Percentiles rank a stretch among this genome's conserved stretches.
phyloP scores from a whole-genome alignment of 2,797 vertebrate genomes.

The Hyperoplus lanceolatus region DNA sequence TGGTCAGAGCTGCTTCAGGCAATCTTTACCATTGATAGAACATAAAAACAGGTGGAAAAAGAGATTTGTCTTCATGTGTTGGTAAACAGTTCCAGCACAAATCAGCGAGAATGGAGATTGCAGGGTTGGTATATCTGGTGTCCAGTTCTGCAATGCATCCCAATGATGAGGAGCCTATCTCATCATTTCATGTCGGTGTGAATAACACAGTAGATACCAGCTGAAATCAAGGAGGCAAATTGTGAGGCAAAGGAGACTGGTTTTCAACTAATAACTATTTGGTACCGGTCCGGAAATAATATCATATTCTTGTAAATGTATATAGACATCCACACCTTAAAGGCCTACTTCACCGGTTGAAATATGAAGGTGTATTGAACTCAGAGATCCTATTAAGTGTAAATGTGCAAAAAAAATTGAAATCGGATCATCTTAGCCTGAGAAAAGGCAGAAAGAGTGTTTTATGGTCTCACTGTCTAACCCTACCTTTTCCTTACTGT shows the following conservation, averaged over 20 bases:
- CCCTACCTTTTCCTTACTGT: too few species aligned
- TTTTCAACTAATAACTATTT: constrained; percentile 41
- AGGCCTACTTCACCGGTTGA: too few species aligned
- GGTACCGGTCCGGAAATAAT: neutral
- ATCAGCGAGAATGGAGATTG: constrained; percentile 50
- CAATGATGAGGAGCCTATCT: constrained; percentile 62
- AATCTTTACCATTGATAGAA: constrained; percentile 34
- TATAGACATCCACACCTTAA: neutral
- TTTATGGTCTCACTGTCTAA: too few species aligned
- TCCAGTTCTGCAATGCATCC: constrained; percentile 48
- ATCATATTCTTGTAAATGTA: neutral
- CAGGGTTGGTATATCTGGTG: constrained; percentile 43
- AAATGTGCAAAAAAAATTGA: too few species aligned
- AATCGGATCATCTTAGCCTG: too few species aligned
- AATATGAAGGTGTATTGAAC: too few species aligned
- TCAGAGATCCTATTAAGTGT: too few species aligned
- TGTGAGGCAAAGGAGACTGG: constrained; percentile 29
- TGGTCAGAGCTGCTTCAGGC: constrained; percentile 47
- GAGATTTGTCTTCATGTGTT: constrained; percentile 44
- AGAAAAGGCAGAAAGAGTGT: too few species aligned
- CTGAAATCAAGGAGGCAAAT: constrained; percentile 50
- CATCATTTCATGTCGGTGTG: constrained; percentile 39
- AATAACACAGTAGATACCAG: constrained; percentile 42
- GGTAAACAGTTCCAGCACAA: constrained; percentile 42
- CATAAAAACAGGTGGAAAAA: constrained; percentile 17